Base-by-base conservation (phyloP, 2,888 invertebrate genomes). In the Drosophila prolongata region DNA sequence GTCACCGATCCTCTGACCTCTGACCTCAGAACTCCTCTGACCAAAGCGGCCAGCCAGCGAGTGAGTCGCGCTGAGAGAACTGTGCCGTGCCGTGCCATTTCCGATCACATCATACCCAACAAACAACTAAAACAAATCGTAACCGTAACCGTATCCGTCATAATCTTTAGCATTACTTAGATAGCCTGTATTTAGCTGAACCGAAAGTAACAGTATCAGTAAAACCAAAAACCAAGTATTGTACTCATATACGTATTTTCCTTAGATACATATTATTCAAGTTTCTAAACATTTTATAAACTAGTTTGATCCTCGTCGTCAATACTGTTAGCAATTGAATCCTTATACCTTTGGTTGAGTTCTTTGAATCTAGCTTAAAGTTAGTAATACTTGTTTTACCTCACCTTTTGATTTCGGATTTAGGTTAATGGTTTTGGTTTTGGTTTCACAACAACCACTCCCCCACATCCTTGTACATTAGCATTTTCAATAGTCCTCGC, bases 101-200 rank as follows among this genome's bases (percentile, higher is more conserved):
- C 61, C 65, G 64, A 66, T 64, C 66, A 66, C 53, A 42, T 54
- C 66, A 66, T 66, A 66, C 53, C 66, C 66, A 53, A 47, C 52
- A 66, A 66, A 54, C 47, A 64, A 62, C 52, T 42, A 49, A 47
- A 56, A 67, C 53, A 62, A 66, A 53, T 66, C 65, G 53, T 43
- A 66, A 68, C 58, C 58, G 44, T 52, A 30, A 42, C 58, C 64
- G 60, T 65, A 55, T 37, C 54, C 54, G 54, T 49, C 64, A 64
- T 64, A 47, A 62, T 62, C 47, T 66, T 27, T 66, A 68, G 66
- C 55, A 66, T 44, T 56, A 56, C 27, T 66, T 68, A 68, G 66
- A 37, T 68, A 56, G 67, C 66, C 57, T 68, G 67, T 68, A 68
- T 55, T 61, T 68, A 68, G 66, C 55, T 68, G 66, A 67, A 66